A percentile compares a stretch with the other conserved stretches of the same genome.
Conservation (phyloP, 2,888 invertebrate genomes). For the Archips xylosteana region DNA sequence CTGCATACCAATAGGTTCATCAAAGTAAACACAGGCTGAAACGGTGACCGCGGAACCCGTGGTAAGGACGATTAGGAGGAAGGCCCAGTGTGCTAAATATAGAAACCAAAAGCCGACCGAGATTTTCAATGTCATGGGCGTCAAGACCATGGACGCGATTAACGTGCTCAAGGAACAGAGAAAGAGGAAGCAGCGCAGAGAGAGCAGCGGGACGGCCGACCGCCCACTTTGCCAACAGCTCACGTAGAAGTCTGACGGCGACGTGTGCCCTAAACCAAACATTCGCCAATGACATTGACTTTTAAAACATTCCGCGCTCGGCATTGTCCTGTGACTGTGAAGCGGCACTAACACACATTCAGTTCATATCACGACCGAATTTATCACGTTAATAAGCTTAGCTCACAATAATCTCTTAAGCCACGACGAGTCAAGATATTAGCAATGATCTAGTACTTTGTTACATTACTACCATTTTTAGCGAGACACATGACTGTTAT, state of each 20-base stretch:
- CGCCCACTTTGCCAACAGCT: slow-evolving; percentile 70
- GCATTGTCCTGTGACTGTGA: slow-evolving; percentile 46
- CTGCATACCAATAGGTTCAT: slow-evolving; percentile 64
- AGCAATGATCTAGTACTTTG: background rate
- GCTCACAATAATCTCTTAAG: slow-evolving; percentile 8
- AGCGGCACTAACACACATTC: slow-evolving; percentile 7
- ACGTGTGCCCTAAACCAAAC: slow-evolving; percentile 62
- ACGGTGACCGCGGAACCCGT: slow-evolving; percentile 64
- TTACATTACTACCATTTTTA: background rate
- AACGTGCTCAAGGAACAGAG: slow-evolving; percentile 62
- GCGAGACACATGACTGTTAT: slow-evolving; percentile 51
- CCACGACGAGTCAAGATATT: slow-evolving; percentile 8
- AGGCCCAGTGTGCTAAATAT: slow-evolving; percentile 79
- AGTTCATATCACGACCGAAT: slow-evolving; percentile 13
- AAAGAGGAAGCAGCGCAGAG: slow-evolving; percentile 62
- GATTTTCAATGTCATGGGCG: slow-evolving; percentile 57
- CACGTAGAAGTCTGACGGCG: slow-evolving; percentile 69
- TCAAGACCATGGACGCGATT: slow-evolving; percentile 53
- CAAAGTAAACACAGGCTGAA: slow-evolving; percentile 64
- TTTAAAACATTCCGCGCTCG: slow-evolving; percentile 52
- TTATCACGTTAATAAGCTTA: slow-evolving; percentile 26
- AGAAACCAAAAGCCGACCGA: slow-evolving; percentile 73
- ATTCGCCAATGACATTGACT: slow-evolving; percentile 61
- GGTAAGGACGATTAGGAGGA: slow-evolving; percentile 64
- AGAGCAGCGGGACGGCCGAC: slow-evolving; percentile 61